Base-by-base conservation (phyloP, 2,888 invertebrate genomes). In the Panopea generosa region DNA sequence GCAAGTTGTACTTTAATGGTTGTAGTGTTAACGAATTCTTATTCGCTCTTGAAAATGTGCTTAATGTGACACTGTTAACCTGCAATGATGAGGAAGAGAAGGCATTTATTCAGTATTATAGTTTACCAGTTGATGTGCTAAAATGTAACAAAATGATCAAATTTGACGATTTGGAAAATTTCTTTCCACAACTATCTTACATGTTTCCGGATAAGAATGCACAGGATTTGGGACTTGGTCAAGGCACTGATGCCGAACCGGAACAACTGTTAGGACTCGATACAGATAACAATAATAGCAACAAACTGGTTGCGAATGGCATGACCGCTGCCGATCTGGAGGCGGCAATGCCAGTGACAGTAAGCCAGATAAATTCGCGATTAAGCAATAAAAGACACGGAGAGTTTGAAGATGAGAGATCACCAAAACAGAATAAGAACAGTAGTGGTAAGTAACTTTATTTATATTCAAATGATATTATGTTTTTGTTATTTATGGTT, bases 51-150 rank as follows among this genome's bases (percentile, higher is more conserved):
- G 88, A 88, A 66, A 87, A 86, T 62, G 89, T 90, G 45, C 73
- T 91, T 26, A 84, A 86, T 53, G 85, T 90, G 14, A 85, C 88
- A 7, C 70, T 90, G 18, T 70, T 85, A 33, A 83, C 86, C n/a
- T 89, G 90, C 56, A 85, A 84, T n/a, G 84, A 85, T 20, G 86
- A 85, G 26, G 90, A 90, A 61, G 91, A 90, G 57, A 86, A 88
- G 52, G 88, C 90, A 0, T 91, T 91, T 73, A 90, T 91, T 76
- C 87, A 86, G 62, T 91, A 90, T 74, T 91, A 91, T 69, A 88
- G 87, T 77, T 77, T 91, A 45, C 91, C 90, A 11, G 89, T 89
- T n/a, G 83, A 85, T 6, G 86, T 86, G 11, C 77, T 91, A 7
- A 90, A 90, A 73, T 90, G 90, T 76, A 90, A 89, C 74, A 89